These are phyloP conservation scores for Sebastes glaucus DNA, from an alignment of 2,797 vertebrate genomes.

Conservation along the genomic window DNA sequence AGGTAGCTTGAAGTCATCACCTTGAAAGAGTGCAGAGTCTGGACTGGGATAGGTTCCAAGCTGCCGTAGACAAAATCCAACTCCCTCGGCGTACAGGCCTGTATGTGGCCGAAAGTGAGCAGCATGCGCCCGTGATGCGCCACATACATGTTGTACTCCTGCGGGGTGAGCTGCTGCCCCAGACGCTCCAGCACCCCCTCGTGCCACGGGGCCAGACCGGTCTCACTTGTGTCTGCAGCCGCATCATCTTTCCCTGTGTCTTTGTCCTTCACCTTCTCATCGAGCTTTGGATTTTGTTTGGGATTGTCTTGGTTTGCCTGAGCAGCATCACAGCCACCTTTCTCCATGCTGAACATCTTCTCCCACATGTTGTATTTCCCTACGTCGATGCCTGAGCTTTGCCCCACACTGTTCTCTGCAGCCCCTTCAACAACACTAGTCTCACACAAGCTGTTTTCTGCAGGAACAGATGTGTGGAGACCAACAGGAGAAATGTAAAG, in stretches of 20 bases:
- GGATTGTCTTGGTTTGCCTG: constrained; percentile 33
- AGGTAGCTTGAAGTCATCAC: constrained; percentile 80
- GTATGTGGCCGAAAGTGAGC: constrained; percentile 91
- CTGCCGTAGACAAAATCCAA: constrained; percentile 95
- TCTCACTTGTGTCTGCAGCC: constrained; percentile 33
- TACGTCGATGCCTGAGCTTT: constrained; percentile 63
- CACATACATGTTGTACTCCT: constrained; percentile 92
- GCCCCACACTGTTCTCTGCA: constrained; percentile 53
- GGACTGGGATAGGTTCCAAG: constrained; percentile 90
- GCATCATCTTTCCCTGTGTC: not conserved
- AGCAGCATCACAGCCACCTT: constrained; percentile 68
- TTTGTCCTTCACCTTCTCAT: not conserved
- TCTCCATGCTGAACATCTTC: constrained; percentile 93
- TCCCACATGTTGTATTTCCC: constrained; percentile 85
- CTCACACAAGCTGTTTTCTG: not conserved
- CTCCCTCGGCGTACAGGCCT: constrained; percentile 90
- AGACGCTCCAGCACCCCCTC: constrained; percentile 91
- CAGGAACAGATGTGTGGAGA: not conserved
- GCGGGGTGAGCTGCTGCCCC: constrained; percentile 84
- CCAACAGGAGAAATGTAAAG: not conserved
- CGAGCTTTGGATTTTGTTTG: not conserved
- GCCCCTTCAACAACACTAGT: not conserved
- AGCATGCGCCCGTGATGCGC: constrained; percentile 94
- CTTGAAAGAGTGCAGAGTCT: constrained; percentile 90
- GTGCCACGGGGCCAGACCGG: constrained; percentile 90